These are phyloP conservation scores for Coptotermes formosanus DNA, from an alignment of 1,140 invertebrate genomes.

Conservation along the genomic window DNA sequence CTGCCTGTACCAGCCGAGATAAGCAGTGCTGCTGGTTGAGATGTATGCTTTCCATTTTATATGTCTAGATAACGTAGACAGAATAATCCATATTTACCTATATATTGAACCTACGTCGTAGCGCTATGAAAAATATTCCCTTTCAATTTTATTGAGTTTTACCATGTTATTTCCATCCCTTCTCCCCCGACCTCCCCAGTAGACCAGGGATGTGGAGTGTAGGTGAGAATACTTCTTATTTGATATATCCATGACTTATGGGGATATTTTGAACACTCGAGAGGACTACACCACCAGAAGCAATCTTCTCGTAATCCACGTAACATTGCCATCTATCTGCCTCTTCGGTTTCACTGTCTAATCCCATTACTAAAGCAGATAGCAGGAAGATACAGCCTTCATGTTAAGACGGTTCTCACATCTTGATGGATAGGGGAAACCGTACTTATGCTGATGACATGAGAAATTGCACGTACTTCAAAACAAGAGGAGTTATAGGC, in stretches of 20 bases:
- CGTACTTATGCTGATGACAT: not conserved
- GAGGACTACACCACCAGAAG: not conserved
- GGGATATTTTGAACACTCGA: not conserved
- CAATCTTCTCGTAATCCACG: slow-evolving; percentile 4
- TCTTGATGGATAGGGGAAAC: not conserved
- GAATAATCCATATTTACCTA: slow-evolving; percentile 14
- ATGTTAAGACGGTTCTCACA: not conserved
- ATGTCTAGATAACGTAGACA: not conserved
- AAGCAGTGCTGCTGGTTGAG: not conserved
- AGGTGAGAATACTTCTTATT: not conserved
- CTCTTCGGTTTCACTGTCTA: not conserved
- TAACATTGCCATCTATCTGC: slow-evolving; percentile 15
- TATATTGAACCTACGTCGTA: not conserved
- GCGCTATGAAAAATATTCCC: not conserved
- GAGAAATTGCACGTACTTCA: not conserved
- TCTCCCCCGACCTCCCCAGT: not conserved
- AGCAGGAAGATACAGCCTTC: not conserved
- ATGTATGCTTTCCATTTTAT: slow-evolving; percentile 3
- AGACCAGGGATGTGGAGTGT: not conserved
- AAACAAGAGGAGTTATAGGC: no score
- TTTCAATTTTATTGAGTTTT: slow-evolving; percentile 15
- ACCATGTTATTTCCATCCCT: not conserved
- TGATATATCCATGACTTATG: not conserved
- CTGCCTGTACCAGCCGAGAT: not conserved
- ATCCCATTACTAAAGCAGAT: not conserved